Conservation (phyloP, 2,113 vertebrate genomes). For the Scalopus aquaticus region DNA sequence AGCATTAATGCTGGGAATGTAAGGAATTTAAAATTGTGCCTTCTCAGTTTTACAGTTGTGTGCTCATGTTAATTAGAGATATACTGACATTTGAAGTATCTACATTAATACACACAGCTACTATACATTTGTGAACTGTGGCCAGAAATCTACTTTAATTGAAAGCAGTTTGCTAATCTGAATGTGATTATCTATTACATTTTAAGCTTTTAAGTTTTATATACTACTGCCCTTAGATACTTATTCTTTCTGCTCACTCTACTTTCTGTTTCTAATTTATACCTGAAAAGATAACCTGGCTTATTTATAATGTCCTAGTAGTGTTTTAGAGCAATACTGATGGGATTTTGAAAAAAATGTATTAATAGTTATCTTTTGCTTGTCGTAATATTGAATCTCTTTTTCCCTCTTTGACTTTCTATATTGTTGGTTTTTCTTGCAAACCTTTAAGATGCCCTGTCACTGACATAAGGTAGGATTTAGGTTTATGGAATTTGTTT, state of each 20-base stretch:
- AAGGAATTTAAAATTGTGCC: conserved; percentile 79
- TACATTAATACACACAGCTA: conserved; percentile 74
- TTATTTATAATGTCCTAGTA: conserved; percentile 58
- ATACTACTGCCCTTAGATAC: conserved; percentile 46
- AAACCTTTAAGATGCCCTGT: conserved; percentile 60
- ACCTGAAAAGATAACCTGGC: conserved; percentile 44
- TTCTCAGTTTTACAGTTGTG: conserved; percentile 80
- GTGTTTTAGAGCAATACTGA: conserved; percentile 54
- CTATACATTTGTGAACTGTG: conserved; percentile 79
- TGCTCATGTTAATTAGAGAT: conserved; percentile 74
- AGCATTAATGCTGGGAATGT: conserved; percentile 76
- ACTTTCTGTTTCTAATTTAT: conserved; percentile 64
- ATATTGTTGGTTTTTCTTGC: conserved; percentile 59
- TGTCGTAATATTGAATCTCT: conserved; percentile 57
- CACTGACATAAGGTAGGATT: conserved; percentile 42
- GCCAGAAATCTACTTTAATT: conserved; percentile 75
- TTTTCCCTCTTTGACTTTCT: conserved; percentile 53
- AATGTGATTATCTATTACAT: conserved; percentile 58
- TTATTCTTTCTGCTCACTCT: conserved; percentile 56
- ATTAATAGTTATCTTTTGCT: conserved; percentile 43
- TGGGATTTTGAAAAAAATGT: conserved; percentile 53
- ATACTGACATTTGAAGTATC: conserved; percentile 78
- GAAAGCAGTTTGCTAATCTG: conserved; percentile 76
- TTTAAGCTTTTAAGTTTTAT: conserved; percentile 74
- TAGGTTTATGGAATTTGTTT: conserved; percentile 60